These are phyloP conservation scores for Cephus runcator DNA, from an alignment of 2,888 invertebrate genomes.

Conservation along the genomic window DNA sequence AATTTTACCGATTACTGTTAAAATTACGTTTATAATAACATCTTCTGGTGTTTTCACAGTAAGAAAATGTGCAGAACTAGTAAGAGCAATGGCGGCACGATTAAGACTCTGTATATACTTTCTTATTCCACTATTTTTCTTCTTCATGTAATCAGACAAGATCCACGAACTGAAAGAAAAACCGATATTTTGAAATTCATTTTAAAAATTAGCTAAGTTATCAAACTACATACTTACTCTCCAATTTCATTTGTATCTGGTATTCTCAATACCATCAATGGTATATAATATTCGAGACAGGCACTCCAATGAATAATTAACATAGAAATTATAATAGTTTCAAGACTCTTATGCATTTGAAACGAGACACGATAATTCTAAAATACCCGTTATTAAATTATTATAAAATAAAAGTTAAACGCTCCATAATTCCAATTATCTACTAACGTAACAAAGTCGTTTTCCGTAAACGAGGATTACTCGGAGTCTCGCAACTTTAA, in stretches of 20 bases:
- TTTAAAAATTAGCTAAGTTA: neutral
- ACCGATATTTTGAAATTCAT: neutral
- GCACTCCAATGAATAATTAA: slow-evolving; percentile 54
- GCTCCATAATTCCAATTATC: neutral
- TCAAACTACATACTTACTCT: neutral
- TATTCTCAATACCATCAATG: slow-evolving; percentile 27
- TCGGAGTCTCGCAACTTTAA: slow-evolving; percentile 54
- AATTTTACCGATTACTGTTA: slow-evolving; percentile 49
- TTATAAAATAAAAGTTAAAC: neutral
- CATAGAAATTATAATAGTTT: slow-evolving; percentile 38
- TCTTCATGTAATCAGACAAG: slow-evolving; percentile 37
- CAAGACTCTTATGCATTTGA: slow-evolving; percentile 42
- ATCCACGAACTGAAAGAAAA: slow-evolving; percentile 49
- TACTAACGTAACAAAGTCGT: slow-evolving; percentile 52
- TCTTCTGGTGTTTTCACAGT: slow-evolving; percentile 49
- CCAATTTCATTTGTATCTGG: neutral
- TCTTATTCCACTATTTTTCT: slow-evolving; percentile 28
- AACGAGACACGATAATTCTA: slow-evolving; percentile 50
- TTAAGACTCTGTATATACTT: slow-evolving; percentile 50
- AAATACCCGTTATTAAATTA: slow-evolving; percentile 7
- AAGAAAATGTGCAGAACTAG: slow-evolving; percentile 48
- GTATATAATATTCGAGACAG: slow-evolving; percentile 56
- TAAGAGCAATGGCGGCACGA: slow-evolving; percentile 49
- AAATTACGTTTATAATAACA: slow-evolving; percentile 46
- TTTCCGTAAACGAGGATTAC: slow-evolving; percentile 51